Conservation (phyloP, 2,113 vertebrate genomes). For the Pelobates fuscus region DNA sequence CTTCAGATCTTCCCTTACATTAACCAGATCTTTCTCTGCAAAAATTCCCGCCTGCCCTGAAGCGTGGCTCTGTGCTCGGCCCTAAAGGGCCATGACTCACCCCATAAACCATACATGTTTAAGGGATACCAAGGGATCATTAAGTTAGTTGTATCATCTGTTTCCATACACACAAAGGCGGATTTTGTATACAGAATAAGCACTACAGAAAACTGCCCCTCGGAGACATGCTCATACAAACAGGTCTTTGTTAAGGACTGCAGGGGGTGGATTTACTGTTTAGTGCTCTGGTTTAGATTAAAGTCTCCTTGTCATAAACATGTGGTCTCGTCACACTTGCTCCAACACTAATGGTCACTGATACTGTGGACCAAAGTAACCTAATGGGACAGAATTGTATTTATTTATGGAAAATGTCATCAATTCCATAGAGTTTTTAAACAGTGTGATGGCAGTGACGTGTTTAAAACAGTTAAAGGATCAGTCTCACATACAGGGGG, state of each 20-base stretch:
- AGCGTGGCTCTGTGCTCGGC: constrained; percentile 18
- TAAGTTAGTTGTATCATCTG: constrained; percentile 41
- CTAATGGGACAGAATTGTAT: background rate
- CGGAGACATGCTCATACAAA: constrained; percentile 34
- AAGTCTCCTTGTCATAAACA: constrained; percentile 13
- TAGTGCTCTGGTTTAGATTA: constrained; percentile 40
- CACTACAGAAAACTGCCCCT: constrained; percentile 18
- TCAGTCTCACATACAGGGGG: too few relatives aligned
- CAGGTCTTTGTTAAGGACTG: constrained; percentile 37
- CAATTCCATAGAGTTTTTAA: too few relatives aligned
- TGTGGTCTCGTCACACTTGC: constrained; percentile 8
- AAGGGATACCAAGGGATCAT: constrained; percentile 47
- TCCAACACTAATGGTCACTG: background rate
- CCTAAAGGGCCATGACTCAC: constrained; percentile 42
- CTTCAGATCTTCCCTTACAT: constrained; percentile 14
- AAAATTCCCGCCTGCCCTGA: constrained; percentile 18
- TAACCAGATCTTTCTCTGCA: constrained; percentile 19
- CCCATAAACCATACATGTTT: constrained; percentile 38
- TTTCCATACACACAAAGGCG: constrained; percentile 45
- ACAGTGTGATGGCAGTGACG: too few relatives aligned
- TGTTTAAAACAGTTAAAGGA: too few relatives aligned
- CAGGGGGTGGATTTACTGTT: constrained; percentile 31
- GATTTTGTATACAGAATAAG: constrained; percentile 45
- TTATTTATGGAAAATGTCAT: too few relatives aligned
- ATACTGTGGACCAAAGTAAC: constrained; percentile 24